Evolutionary conservation across 2,113 vertebrate genomes (phyloP).

Genomic region (Cairina moschata): DNA sequence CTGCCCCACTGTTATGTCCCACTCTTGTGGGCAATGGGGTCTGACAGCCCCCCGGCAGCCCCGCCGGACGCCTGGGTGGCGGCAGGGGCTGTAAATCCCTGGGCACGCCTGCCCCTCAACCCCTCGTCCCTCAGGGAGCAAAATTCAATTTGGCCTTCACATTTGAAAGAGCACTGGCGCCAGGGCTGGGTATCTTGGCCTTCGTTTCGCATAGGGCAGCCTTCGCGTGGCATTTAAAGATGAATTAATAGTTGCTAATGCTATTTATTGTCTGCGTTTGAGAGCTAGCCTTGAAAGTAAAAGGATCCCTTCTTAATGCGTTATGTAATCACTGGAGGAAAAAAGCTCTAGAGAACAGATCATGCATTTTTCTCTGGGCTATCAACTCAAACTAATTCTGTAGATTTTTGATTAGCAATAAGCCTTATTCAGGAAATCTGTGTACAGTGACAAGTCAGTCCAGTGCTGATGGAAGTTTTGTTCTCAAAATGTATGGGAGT

Average conservation of each 20-base stretch:
- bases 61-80: accelerated
- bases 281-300: not conserved
- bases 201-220: accelerated
- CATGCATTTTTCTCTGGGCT: not conserved
- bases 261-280: not conserved
- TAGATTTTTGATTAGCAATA: not conserved
- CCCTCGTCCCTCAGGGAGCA: not conserved
- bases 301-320: not conserved
- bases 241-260: not conserved
- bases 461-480: accelerated
- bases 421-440: not conserved
- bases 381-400: not conserved
- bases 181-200: not conserved
- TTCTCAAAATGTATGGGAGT: accelerated
- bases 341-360: not conserved
- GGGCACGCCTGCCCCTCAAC: accelerated
- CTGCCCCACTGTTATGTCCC: not conserved
- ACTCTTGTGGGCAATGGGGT: accelerated
- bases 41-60: not conserved
- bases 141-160: not conserved
- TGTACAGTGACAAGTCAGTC: not conserved
- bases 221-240: not conserved
- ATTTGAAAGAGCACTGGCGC: not conserved
- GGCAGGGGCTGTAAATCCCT: accelerated
- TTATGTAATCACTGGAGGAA: not conserved